phyloP scores from a whole-genome alignment of 2,888 invertebrate genomes.

The Rhyacophila evoluta region DNA sequence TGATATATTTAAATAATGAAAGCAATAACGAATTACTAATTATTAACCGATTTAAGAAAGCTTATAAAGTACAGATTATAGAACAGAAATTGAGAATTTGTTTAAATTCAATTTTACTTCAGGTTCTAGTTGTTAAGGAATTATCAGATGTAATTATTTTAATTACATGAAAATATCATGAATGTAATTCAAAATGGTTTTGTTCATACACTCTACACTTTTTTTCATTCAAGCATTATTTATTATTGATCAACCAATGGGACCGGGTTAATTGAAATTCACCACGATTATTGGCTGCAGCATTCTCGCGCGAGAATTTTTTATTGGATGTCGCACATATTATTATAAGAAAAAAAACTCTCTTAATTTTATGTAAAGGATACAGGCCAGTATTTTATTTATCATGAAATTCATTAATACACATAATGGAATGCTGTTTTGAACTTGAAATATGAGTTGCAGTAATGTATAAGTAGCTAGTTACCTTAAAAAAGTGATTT shows the following conservation, averaged over 20 bases:
- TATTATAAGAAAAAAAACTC: conserved; percentile 31
- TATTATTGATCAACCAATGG: background rate
- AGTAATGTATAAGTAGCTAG: background rate
- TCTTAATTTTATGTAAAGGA: conserved; percentile 29
- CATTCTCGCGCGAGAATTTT: conserved; percentile 45
- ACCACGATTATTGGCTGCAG: conserved; percentile 29
- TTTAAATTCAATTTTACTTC: no score
- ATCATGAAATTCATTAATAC: conserved; percentile 45
- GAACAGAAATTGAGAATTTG: no score
- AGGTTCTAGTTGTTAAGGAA: no score
- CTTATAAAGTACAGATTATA: no score
- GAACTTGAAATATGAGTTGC: background rate
- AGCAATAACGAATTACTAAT: no score
- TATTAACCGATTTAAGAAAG: no score
- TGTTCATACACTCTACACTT: no score
- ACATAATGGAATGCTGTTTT: conserved; percentile 31
- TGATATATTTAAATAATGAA: no score
- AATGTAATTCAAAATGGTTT: no score
- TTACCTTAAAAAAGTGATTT: no score
- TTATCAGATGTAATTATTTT: no score
- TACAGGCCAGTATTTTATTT: conserved; percentile 40
- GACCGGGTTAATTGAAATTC: conserved; percentile 32
- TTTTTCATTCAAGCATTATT: background rate
- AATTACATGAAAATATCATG: no score
- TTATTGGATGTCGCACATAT: conserved; percentile 32